These are phyloP conservation scores for Fregata magnificens DNA, from an alignment of 2,113 vertebrate genomes.

Conservation along the genomic window DNA sequence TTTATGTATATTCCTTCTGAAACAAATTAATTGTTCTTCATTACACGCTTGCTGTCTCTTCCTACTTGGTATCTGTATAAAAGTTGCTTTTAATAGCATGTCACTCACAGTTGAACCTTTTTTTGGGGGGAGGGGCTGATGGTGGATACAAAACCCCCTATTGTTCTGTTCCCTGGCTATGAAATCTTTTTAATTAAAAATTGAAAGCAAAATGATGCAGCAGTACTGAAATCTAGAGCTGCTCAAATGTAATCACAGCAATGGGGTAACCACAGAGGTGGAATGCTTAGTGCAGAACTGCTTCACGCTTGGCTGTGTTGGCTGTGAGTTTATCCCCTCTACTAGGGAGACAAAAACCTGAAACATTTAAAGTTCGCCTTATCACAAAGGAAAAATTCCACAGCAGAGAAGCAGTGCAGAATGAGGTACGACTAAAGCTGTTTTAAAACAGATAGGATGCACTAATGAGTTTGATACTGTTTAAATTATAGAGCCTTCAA, in stretches of 20 bases:
- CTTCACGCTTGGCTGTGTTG: not conserved
- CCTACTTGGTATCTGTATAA: not conserved
- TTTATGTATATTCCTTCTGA: not conserved
- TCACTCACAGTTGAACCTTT: not conserved
- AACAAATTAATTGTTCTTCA: not conserved
- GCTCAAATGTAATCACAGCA: not conserved
- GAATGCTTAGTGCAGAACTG: not conserved
- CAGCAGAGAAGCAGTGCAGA: not conserved
- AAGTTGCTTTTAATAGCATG: not conserved
- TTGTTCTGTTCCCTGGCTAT: not conserved
- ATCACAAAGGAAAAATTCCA: not conserved
- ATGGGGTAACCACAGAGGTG: not conserved
- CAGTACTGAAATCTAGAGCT: not conserved
- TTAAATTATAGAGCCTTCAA: not conserved
- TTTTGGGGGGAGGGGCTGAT: not conserved
- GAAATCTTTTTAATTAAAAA: conserved; percentile 10
- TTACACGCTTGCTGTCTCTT: not conserved
- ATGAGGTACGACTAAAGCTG: not conserved
- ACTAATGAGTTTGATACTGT: not conserved
- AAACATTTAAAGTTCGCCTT: not conserved
- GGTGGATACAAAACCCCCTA: not conserved
- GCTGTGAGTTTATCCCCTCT: not conserved
- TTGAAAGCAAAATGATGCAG: not conserved
- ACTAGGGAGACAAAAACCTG: not conserved
- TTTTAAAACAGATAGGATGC: not conserved